A percentile compares a stretch with the other conserved stretches of the same genome.
Conservation (phyloP, 2,797 vertebrate species). For the Oryzias sinensis region DNA sequence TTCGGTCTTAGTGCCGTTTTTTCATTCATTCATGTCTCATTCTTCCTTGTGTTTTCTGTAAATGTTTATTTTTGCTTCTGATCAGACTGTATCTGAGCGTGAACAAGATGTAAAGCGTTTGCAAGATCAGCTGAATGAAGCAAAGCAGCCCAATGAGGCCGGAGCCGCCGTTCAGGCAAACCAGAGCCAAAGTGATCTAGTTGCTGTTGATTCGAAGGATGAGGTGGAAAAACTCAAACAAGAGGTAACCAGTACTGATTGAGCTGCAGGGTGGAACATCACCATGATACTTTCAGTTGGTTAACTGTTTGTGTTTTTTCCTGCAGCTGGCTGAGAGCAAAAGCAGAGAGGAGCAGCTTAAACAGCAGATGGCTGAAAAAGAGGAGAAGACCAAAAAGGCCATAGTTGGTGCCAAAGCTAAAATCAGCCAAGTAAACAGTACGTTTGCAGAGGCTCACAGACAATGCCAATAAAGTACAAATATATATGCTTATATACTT, state of each 20-base stretch:
- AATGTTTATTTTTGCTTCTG: background rate
- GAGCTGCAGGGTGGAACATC: background rate
- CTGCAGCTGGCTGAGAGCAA: conserved; percentile 82
- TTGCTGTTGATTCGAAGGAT: conserved; percentile 43
- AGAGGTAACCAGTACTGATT: conserved; percentile 66
- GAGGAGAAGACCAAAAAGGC: conserved; percentile 95
- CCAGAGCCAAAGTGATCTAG: conserved; percentile 38
- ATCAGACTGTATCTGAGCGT: conserved; percentile 81
- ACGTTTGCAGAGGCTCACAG: conserved; percentile 20
- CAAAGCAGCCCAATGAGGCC: conserved; percentile 44
- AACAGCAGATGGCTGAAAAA: conserved; percentile 90
- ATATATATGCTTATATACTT: background rate
- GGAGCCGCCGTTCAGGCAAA: conserved; percentile 18
- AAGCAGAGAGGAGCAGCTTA: conserved; percentile 86
- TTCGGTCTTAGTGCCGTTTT: no score
- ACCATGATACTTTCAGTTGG: background rate
- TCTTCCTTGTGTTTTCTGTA: background rate
- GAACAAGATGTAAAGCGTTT: conserved; percentile 81
- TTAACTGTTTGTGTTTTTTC: background rate
- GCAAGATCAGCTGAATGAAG: conserved; percentile 84
- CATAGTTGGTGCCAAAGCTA: conserved; percentile 88
- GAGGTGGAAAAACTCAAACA: conserved; percentile 85
- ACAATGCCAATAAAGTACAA: background rate
- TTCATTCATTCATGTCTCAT: background rate
- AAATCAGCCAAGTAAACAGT: conserved; percentile 89